These are phyloP conservation scores for Ctenopoma kingsleyae DNA, from an alignment of 2,797 vertebrate species.

Conservation along the genomic window DNA sequence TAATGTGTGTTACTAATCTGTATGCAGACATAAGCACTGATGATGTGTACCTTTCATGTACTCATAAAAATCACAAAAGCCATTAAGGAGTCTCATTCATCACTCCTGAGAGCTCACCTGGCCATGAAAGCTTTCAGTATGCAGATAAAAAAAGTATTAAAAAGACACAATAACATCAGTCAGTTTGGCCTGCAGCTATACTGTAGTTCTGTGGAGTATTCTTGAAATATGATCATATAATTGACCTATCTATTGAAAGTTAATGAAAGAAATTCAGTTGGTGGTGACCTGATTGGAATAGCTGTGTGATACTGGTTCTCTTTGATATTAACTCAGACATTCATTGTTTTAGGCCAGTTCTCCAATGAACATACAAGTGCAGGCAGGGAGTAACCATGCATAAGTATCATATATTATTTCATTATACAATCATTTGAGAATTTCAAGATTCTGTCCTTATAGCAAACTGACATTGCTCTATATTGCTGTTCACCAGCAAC, in stretches of 20 bases:
- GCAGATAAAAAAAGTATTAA: slow-evolving; percentile 42
- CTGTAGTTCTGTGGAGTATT: slow-evolving; percentile 28
- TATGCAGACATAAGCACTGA: slow-evolving; percentile 60
- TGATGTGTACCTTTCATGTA: slow-evolving; percentile 69
- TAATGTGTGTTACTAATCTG: slow-evolving; percentile 64
- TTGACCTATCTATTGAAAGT: slow-evolving; percentile 46
- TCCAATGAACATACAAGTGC: slow-evolving; percentile 4
- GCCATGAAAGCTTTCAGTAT: slow-evolving; percentile 48
- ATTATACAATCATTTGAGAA: too few relatives aligned
- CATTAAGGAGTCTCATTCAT: slow-evolving; percentile 67
- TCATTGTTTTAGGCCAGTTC: slow-evolving; percentile 15
- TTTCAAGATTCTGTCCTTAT: background rate
- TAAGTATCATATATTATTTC: background rate
- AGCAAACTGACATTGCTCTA: background rate
- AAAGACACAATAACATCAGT: slow-evolving; percentile 58
- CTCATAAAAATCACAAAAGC: slow-evolving; percentile 65
- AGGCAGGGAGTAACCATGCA: background rate
- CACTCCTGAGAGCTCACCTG: slow-evolving; percentile 67
- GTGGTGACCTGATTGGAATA: slow-evolving; percentile 13
- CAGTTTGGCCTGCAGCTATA: slow-evolving; percentile 44
- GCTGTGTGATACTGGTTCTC: slow-evolving; percentile 27
- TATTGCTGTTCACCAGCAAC: background rate
- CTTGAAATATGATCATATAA: slow-evolving; percentile 58
- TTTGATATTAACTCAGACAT: slow-evolving; percentile 32
- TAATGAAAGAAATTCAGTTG: slow-evolving; percentile 56